A percentile compares a stretch with the other conserved stretches of the same genome.
phyloP scores from a whole-genome alignment of 2,797 vertebrate genomes.

The Gallirallus australis region DNA sequence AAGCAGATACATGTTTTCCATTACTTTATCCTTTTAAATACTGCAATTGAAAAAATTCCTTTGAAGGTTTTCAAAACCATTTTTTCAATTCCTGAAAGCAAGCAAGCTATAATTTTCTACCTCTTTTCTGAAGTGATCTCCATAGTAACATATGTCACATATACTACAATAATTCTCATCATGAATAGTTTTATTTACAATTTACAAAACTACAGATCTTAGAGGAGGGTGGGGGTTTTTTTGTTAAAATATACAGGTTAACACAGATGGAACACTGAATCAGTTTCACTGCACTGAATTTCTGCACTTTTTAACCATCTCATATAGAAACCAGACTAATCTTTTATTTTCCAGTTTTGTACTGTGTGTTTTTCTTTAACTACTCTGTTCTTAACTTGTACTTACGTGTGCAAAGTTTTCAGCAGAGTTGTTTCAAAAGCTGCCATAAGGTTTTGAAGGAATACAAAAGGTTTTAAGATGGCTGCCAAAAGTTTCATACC shows the following conservation, averaged over 20 bases:
- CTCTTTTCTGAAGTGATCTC: constrained; percentile 39
- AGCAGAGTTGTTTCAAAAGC: neutral
- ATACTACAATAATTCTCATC: constrained; percentile 30
- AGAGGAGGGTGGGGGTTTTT: neutral
- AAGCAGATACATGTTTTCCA: neutral
- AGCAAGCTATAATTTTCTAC: constrained; percentile 38
- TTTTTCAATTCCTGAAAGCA: constrained; percentile 31
- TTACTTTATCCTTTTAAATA: constrained; percentile 20
- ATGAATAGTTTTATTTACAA: constrained; percentile 32
- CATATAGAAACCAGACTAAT: neutral
- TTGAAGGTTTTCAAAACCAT: constrained; percentile 32
- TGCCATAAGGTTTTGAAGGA: neutral
- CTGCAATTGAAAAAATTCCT: neutral
- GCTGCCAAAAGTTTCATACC: neutral
- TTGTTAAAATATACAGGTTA: constrained; percentile 31
- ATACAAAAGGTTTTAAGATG: neutral
- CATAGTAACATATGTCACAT: constrained; percentile 46
- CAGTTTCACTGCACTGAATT: neutral
- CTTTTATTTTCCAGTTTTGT: neutral
- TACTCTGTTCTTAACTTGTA: neutral
- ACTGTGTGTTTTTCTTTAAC: neutral
- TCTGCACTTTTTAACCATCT: neutral
- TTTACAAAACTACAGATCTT: constrained; percentile 18
- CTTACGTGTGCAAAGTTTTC: neutral
- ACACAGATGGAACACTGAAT: neutral